Evolutionary conservation across 2,888 invertebrate species (phyloP), one percentile per base, ranked within the genome.

Genomic region (Venusia cambrica): DNA sequence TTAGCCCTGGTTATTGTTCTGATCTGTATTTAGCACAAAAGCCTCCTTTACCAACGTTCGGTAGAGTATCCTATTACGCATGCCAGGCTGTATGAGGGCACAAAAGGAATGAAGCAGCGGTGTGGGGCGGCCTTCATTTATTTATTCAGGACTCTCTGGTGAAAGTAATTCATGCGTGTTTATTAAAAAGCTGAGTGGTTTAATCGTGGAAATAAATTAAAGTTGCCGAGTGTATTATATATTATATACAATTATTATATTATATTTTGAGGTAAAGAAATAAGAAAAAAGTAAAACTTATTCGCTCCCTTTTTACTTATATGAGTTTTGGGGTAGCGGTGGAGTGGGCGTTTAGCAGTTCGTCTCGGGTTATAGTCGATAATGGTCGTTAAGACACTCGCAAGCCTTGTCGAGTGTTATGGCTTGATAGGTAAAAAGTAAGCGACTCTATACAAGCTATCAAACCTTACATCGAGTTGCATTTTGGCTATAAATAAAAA

Each of bases 121-220:
- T 73, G 73, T 66, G 69, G 73, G 65, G 57, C 63, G 65, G 67
- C 67, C 73, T 64, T 73, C 75, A 68, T 79, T 81, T 80, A 78
- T 80, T 81, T 80, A 79, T 81, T 79, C 78, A 76, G 73, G 74
- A 69, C 63, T 66, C 57, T 60, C 56, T 64, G 57, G 63, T 60
- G 68, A 72, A 73, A 74, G 73, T 78, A 74, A 79, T 77, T 77
- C 80, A 78, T 79, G 76, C 74, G 69, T 75, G 76, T 70, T 77
- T 74, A 78, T 78, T 75, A 77, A 76, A 71, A 77, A 73, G 65
- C 62, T 53, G 65, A 70, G 70, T 67, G 68, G 66, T 65, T 68
- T 60, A 64, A 64, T 68, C 62, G 54, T 62, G 62, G 54, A 60
- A 58, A 66, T 66, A 62, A 67, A 68, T 69, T 64, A 66, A 57